These are phyloP conservation scores for Sander vitreus DNA, from an alignment of 2,113 vertebrate genomes.

Conservation along the genomic window DNA sequence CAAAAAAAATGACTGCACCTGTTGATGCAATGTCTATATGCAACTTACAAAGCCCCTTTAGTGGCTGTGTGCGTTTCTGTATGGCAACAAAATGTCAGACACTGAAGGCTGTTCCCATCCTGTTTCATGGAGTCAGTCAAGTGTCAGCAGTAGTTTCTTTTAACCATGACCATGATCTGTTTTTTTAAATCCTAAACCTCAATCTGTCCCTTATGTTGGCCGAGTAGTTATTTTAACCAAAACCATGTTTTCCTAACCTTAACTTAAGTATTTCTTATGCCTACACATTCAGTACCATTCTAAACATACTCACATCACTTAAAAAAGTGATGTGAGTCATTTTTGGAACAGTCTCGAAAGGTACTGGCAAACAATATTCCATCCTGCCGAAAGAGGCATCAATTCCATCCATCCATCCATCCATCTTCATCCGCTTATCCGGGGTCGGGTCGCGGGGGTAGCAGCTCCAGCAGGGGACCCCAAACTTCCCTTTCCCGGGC, in stretches of 20 bases:
- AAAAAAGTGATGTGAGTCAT: not conserved
- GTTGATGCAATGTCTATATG: not conserved
- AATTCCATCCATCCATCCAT: too few species aligned
- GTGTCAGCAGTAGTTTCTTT: not conserved
- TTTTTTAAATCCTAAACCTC: not conserved
- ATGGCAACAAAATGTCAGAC: not conserved
- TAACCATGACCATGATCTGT: not conserved
- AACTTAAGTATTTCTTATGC: too few species aligned
- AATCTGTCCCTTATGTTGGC: not conserved
- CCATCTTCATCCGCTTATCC: too few species aligned
- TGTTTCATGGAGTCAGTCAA: not conserved
- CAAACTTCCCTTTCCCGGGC: too few species aligned
- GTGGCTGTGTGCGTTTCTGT: not conserved
- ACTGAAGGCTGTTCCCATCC: not conserved
- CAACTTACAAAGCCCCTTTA: not conserved
- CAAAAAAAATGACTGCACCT: not conserved
- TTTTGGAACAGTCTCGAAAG: too few species aligned
- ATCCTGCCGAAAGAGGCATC: not conserved
- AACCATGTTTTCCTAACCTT: too few species aligned
- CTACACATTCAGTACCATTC: too few species aligned
- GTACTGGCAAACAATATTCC: not conserved
- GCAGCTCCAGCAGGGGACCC: too few species aligned
- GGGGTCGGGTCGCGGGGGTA: too few species aligned
- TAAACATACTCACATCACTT: too few species aligned
- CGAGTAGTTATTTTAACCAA: too few species aligned